These are phyloP conservation scores for Amphiura filiformis DNA, from an alignment of 35 echinoderm and acorn worm species.

Conservation along the genomic window DNA sequence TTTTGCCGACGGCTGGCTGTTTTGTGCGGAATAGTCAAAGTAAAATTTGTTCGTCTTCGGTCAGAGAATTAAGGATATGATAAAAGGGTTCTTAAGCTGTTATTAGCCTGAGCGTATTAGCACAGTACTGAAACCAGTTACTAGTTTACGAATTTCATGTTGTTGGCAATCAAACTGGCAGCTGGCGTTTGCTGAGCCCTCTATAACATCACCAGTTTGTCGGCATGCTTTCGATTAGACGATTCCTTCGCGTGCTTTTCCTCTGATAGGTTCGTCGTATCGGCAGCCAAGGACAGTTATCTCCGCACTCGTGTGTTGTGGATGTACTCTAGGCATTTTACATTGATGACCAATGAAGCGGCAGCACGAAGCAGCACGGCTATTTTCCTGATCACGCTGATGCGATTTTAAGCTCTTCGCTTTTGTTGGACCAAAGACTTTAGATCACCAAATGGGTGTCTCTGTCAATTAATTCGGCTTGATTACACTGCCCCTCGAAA, in stretches of 20 bases:
- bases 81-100: not conserved
- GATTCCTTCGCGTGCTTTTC: not conserved
- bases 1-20: not conserved
- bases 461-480: constrained; percentile 6
- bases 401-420: constrained; percentile 10
- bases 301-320: not conserved
- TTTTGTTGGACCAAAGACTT: not conserved
- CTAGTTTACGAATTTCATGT: not conserved
- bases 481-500: not conserved
- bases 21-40: not conserved
- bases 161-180: not conserved
- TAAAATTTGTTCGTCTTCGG: not conserved
- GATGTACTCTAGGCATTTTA: not conserved
- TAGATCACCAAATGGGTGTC: constrained; percentile 13
- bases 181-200: not conserved
- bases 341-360: constrained; percentile 1
- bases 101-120: not conserved
- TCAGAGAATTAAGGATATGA: not conserved
- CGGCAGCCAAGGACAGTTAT: not conserved
- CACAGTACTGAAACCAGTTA: not conserved
- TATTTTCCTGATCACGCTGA: not conserved
- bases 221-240: not conserved
- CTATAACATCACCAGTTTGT: not conserved
- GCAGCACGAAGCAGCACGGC: not conserved
- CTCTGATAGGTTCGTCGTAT: constrained; percentile 4